phyloP scores from a whole-genome alignment of 2,888 invertebrate genomes.

The Drosophila colorata region DNA sequence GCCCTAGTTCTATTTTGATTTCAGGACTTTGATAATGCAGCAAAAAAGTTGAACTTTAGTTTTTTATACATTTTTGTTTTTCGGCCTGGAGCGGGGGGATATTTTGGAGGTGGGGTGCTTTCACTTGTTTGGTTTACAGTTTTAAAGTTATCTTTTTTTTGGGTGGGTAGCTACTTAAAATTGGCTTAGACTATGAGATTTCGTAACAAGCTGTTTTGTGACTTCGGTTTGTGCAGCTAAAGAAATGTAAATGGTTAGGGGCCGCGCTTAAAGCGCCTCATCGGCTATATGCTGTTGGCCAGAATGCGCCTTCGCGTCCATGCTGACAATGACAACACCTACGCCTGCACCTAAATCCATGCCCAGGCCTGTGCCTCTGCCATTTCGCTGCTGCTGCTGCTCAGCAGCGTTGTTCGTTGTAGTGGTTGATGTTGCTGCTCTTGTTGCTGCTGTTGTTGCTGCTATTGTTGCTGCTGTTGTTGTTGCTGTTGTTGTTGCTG shows the following conservation, averaged over 20 bases:
- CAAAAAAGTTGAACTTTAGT: neutral
- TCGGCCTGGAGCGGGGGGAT: conserved; percentile 6
- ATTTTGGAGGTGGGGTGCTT: conserved; percentile 46
- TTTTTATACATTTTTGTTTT: conserved; percentile 19
- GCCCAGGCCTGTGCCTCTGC: conserved; percentile 33
- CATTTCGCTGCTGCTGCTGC: conserved; percentile 18
- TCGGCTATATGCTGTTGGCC: conserved; percentile 78
- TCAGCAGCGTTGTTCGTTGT: conserved; percentile 33
- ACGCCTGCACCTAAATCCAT: neutral
- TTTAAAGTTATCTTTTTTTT: conserved; percentile 19
- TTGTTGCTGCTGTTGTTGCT: conserved; percentile 29
- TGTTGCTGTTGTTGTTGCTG: conserved; percentile 42
- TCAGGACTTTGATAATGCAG: conserved; percentile 9
- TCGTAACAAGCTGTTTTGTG: conserved; percentile 38
- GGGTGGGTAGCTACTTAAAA: conserved; percentile 34
- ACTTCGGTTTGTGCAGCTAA: conserved; percentile 15
- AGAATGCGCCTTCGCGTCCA: conserved; percentile 54
- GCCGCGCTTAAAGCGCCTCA: conserved; percentile 78
- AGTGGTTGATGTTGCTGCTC: conserved; percentile 36
- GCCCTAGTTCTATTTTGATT: neutral
- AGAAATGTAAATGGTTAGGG: neutral
- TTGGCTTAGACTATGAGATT: conserved; percentile 72
- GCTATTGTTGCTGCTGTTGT: conserved; percentile 40
- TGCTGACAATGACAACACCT: conserved; percentile 71
- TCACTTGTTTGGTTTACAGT: conserved; percentile 48